Evolutionary conservation across 2,113 vertebrate species (phyloP).

Genomic region (Chaetodon auriga): DNA sequence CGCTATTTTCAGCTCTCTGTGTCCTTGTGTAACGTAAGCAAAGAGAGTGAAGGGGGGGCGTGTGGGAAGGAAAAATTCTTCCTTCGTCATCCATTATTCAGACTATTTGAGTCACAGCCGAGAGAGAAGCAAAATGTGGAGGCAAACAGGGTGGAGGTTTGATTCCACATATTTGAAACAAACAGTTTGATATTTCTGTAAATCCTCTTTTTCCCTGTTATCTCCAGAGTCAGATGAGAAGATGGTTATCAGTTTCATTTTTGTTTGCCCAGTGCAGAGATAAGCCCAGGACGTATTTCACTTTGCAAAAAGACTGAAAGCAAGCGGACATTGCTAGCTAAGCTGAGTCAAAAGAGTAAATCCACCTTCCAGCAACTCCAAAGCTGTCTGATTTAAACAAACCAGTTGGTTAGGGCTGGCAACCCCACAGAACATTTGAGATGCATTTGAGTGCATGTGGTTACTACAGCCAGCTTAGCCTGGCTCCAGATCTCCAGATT

Average conservation of each 20-base stretch:
- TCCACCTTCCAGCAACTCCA: not conserved
- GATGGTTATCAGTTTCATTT: not conserved
- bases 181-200: slow-evolving; percentile 1
- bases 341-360: not conserved
- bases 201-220: not conserved
- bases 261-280: not conserved
- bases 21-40: slow-evolving; percentile 70
- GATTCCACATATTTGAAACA: slow-evolving; percentile 6
- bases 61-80: slow-evolving; percentile 33
- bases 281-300: not conserved
- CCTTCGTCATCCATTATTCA: slow-evolving; percentile 80
- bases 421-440: not conserved
- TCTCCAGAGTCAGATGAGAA: not conserved
- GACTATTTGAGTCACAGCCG: slow-evolving; percentile 69
- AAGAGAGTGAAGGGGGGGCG: slow-evolving; percentile 44
- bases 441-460: not conserved
- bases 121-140: slow-evolving; percentile 32
- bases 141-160: slow-evolving; percentile 30
- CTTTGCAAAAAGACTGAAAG: slow-evolving; percentile 10
- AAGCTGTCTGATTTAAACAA: not conserved
- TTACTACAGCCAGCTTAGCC: too few relatives aligned
- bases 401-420: not conserved
- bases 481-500: too few relatives aligned
- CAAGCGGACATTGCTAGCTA: not conserved
- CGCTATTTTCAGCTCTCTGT: slow-evolving; percentile 76